Percentiles rank a stretch among this genome's conserved stretches.
Evolutionary conservation across 1,140 invertebrate species (phyloP).

Genomic region (Drosophila oshimai): DNA sequence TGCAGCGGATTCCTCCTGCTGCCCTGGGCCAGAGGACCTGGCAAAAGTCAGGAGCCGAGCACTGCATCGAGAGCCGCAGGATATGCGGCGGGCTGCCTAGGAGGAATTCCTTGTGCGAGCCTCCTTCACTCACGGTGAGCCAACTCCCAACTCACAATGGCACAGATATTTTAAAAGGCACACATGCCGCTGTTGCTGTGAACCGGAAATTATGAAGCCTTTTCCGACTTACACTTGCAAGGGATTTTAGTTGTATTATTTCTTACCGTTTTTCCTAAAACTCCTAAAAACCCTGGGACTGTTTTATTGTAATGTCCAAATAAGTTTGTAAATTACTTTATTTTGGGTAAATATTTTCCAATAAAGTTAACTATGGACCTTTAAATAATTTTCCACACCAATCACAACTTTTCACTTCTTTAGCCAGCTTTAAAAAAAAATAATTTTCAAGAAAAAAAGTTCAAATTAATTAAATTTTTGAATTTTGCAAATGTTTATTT

Average conservation of each 20-base stretch:
- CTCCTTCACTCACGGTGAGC: conserved; percentile 26
- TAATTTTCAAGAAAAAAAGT: too few relatives aligned
- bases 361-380: too few relatives aligned
- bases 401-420: too few relatives aligned
- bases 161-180: conserved; percentile 25
- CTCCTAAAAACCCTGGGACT: too few relatives aligned
- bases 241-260: too few relatives aligned
- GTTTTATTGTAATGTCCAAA: too few relatives aligned
- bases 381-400: too few relatives aligned
- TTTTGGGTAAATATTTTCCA: too few relatives aligned
- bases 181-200: conserved; percentile 4
- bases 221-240: background rate
- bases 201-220: conserved; percentile 22
- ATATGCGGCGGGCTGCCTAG: conserved; percentile 52
- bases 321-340: too few relatives aligned
- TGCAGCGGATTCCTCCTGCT: conserved; percentile 13
- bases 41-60: background rate
- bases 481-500: too few relatives aligned
- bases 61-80: conserved; percentile 56
- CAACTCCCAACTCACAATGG: conserved; percentile 30
- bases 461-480: too few relatives aligned
- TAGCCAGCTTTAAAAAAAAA: too few relatives aligned
- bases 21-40: background rate
- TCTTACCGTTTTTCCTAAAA: background rate
- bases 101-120: conserved; percentile 26